Conservation (phyloP, 2,113 vertebrate species). For the Macaca mulatta region DNA sequence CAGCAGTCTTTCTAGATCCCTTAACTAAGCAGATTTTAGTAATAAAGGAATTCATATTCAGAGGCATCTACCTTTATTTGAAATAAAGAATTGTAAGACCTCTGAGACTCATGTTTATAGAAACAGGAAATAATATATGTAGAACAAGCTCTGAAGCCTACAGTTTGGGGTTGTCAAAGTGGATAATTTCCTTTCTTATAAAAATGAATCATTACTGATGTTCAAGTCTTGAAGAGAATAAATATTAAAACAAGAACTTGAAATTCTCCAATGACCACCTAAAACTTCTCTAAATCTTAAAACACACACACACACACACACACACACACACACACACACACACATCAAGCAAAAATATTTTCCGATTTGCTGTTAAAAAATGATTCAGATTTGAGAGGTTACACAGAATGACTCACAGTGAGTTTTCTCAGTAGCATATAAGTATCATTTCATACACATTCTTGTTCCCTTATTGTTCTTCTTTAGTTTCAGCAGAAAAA, state of each 20-base stretch:
- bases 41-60: neutral
- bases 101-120: neutral
- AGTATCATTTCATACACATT: neutral
- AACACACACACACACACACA: neutral
- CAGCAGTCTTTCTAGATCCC: neutral
- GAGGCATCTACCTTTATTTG: neutral
- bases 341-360: neutral
- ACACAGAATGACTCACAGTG: neutral
- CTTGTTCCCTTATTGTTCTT: neutral
- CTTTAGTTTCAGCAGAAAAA: neutral
- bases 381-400: neutral
- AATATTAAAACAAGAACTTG: conserved; percentile 1
- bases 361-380: neutral
- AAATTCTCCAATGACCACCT: neutral
- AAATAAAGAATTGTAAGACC: neutral
- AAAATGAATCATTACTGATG: neutral
- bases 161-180: neutral
- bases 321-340: neutral
- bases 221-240: neutral
- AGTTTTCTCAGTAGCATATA: neutral
- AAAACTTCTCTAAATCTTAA: neutral
- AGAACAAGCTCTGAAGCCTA: neutral
- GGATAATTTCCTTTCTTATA: neutral
- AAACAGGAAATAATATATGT: neutral
- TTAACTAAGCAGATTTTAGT: neutral